Evolutionary conservation across 30 jellyfish, hydroid and myxozoan species (phyloP).

Genomic region (Pseudorhiza aurosa): DNA sequence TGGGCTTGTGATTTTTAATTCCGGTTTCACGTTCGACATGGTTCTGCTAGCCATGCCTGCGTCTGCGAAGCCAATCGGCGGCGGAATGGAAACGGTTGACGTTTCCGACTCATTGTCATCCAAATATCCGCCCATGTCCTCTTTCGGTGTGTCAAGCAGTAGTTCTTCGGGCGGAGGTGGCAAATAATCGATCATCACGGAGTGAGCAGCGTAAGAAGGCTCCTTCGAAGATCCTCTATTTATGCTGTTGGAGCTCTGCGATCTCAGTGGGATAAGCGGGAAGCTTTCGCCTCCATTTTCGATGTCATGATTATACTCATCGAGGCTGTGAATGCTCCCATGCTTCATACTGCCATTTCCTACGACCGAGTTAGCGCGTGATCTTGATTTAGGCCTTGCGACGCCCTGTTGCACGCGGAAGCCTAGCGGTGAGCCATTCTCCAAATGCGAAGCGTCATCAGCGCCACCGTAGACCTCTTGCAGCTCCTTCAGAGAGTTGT

Average conservation of each 20-base stretch:
- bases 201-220: slow-evolving; percentile 18
- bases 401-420: slow-evolving; percentile 26
- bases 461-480: slow-evolving; percentile 24
- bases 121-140: slow-evolving; percentile 16
- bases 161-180: slow-evolving; percentile 95
- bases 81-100: slow-evolving; percentile 76
- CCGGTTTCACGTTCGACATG: slow-evolving; percentile 14
- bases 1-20: slow-evolving; percentile 68
- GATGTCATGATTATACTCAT: slow-evolving; percentile 35
- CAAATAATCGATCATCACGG: slow-evolving; percentile 41
- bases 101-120: slow-evolving; percentile 60
- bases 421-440: slow-evolving; percentile 53
- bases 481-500: slow-evolving; percentile 37
- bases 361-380: slow-evolving; percentile 26
- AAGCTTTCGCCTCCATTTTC: slow-evolving; percentile 23
- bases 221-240: slow-evolving; percentile 14
- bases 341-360: slow-evolving; percentile 50
- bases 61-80: slow-evolving; percentile 77
- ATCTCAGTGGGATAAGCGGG: slow-evolving; percentile 53
- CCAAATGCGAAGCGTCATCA: background rate
- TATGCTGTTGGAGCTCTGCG: slow-evolving; percentile 14
- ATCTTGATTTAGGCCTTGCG: slow-evolving; percentile 42
- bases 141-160: slow-evolving; percentile 64
- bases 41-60: slow-evolving; percentile 7
- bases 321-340: slow-evolving; percentile 37